A percentile compares a stretch with the other conserved stretches of the same genome.
Conservation (phyloP, 2,797 vertebrate species). For the Pseudochirops corinnae region DNA sequence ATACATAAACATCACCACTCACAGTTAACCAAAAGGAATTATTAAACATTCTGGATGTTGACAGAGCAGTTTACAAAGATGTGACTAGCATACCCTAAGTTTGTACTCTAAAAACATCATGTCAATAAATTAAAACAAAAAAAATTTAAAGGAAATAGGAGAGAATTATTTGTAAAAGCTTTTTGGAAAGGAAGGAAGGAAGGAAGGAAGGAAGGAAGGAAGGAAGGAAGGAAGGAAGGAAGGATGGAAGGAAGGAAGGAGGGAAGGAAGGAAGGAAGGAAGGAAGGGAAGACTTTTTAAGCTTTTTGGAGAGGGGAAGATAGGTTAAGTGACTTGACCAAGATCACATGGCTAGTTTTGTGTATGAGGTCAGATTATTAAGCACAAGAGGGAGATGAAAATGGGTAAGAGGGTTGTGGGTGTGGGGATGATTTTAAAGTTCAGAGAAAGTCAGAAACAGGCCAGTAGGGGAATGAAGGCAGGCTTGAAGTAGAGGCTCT, state of each 20-base stretch:
- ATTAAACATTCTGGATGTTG: not conserved
- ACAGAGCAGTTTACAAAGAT: constrained; percentile 15
- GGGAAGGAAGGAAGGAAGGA: not conserved
- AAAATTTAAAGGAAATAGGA: not conserved
- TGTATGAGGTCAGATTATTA: too few relatives aligned
- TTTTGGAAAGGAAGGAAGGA: not conserved
- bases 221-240: not conserved
- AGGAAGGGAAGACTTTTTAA: too few relatives aligned
- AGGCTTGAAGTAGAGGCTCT: not conserved
- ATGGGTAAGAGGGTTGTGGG: not conserved
- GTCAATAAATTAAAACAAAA: not conserved
- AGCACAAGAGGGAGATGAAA: not conserved
- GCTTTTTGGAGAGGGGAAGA: too few relatives aligned
- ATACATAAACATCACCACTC: constrained; percentile 10
- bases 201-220: not conserved
- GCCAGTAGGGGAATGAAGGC: not conserved
- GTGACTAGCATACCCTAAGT: not conserved
- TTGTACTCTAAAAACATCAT: not conserved
- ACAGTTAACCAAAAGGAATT: constrained; percentile 2
- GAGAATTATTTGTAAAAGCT: not conserved
- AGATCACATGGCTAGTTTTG: too few relatives aligned
- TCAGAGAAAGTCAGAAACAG: not conserved
- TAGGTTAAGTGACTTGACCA: too few relatives aligned
- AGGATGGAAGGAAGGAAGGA: not conserved
- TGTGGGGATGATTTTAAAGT: not conserved